These are phyloP conservation scores for Agelas oroides DNA, from an alignment of 37 sponge, comb jelly and placozoan species.

Conservation along the genomic window DNA sequence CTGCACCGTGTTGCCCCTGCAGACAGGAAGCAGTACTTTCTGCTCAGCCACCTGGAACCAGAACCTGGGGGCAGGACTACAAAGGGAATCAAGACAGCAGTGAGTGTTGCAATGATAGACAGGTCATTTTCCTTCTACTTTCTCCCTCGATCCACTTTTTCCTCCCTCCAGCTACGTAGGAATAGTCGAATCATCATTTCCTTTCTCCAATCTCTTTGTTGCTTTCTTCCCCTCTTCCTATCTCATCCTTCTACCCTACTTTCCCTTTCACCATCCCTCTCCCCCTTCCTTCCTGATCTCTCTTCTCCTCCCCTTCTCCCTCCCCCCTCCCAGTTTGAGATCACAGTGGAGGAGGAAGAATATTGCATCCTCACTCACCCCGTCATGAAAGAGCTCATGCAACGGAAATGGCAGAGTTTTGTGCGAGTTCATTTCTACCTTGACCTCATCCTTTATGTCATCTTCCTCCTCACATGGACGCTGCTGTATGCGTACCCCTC, in stretches of 20 bases:
- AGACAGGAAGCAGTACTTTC: slow-evolving; percentile 31
- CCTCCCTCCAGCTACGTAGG: background rate
- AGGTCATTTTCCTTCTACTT: no score
- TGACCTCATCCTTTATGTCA: slow-evolving; percentile 7
- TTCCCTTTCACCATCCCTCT: background rate
- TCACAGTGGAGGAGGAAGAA: slow-evolving; percentile 24
- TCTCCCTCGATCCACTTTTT: no score
- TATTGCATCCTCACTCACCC: slow-evolving; percentile 57
- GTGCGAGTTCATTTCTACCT: slow-evolving; percentile 20
- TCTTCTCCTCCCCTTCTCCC: no score
- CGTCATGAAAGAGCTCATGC: slow-evolving; percentile 60
- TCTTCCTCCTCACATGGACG: slow-evolving; percentile 56
- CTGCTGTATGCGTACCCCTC: slow-evolving; percentile 29
- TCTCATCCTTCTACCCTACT: no score
- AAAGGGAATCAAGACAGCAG: slow-evolving; percentile 26
- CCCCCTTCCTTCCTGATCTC: no score
- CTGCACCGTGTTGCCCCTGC: slow-evolving; percentile 28
- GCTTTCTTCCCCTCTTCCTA: no score
- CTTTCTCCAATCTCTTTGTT: no score
- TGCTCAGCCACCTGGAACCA: slow-evolving; percentile 25
- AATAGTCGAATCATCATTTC: no score
- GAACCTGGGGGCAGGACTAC: background rate
- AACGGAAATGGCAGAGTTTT: slow-evolving; percentile 61
- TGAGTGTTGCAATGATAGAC: no score
- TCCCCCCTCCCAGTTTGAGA: slow-evolving; percentile 44